A percentile compares a stretch with the other conserved stretches of the same genome.
Evolutionary conservation across 2,797 vertebrate species (phyloP).

Genomic region (Cryptoprocta ferox): DNA sequence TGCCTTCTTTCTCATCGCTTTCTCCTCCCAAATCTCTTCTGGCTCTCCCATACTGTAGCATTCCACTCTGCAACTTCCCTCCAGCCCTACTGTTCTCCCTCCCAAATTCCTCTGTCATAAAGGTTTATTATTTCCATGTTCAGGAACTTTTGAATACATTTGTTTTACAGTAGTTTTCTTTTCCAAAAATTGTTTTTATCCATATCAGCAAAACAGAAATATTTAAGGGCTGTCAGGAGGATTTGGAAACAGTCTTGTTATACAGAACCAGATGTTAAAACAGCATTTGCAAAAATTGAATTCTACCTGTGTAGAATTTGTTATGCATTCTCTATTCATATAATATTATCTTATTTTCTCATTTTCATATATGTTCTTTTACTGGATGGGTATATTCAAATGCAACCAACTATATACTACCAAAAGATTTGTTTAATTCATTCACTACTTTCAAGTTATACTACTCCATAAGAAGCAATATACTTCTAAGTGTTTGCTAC

Average conservation of each 20-base stretch:
- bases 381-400: not conserved
- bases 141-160: constrained; percentile 43
- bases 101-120: constrained; percentile 20
- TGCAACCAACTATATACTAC: not conserved
- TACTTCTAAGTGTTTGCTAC: not conserved
- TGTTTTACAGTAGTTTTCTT: constrained; percentile 41
- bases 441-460: not conserved
- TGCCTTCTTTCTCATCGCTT: not conserved
- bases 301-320: constrained; percentile 63
- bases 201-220: constrained; percentile 52
- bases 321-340: constrained; percentile 12
- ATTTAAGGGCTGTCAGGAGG: constrained; percentile 57
- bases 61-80: not conserved
- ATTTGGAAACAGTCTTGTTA: constrained; percentile 59
- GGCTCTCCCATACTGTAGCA: not conserved
- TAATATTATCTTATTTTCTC: not conserved
- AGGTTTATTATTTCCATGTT: constrained; percentile 6
- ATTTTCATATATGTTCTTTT: not conserved
- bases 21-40: not conserved
- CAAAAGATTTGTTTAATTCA: constrained; percentile 4
- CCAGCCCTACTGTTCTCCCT: not conserved
- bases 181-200: constrained; percentile 31
- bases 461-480: not conserved
- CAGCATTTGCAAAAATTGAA: constrained; percentile 55
- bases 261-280: constrained; percentile 56